phyloP scores from a whole-genome alignment of 2,113 vertebrate species.

The Oreochromis aureus region DNA sequence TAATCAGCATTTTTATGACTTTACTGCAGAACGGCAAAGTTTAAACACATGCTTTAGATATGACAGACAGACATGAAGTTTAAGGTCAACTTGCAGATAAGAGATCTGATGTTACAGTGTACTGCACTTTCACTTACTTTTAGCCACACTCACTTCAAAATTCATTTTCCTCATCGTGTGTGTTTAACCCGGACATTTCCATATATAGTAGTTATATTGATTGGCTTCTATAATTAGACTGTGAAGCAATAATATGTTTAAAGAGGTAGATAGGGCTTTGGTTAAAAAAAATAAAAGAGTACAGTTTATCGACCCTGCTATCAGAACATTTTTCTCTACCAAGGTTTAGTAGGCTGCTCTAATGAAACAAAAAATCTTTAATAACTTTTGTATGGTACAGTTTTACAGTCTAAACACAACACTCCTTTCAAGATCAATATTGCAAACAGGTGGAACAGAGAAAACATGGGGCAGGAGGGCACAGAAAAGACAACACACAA shows the following conservation, averaged over 20 bases:
- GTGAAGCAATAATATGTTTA: neutral
- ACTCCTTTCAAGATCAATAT: neutral
- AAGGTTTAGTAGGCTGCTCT: neutral
- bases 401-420: neutral
- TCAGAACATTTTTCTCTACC: fast-evolving
- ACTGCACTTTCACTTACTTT: neutral
- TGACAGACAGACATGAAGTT: neutral
- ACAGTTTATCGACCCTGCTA: neutral
- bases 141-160: neutral
- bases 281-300: fast-evolving
- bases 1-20: neutral
- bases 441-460: neutral
- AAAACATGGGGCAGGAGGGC: neutral
- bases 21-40: neutral
- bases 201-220: neutral
- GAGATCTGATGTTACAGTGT: neutral
- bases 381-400: neutral
- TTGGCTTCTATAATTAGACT: neutral
- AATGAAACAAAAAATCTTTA: neutral
- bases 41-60: neutral
- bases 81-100: neutral
- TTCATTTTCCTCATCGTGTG: neutral
- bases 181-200: neutral
- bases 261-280: neutral
- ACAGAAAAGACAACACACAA: neutral